Percentiles rank a stretch among this genome's conserved stretches.
Evolutionary conservation across 1,140 invertebrate genomes (phyloP).

Genomic region (Penaeus chinensis): DNA sequence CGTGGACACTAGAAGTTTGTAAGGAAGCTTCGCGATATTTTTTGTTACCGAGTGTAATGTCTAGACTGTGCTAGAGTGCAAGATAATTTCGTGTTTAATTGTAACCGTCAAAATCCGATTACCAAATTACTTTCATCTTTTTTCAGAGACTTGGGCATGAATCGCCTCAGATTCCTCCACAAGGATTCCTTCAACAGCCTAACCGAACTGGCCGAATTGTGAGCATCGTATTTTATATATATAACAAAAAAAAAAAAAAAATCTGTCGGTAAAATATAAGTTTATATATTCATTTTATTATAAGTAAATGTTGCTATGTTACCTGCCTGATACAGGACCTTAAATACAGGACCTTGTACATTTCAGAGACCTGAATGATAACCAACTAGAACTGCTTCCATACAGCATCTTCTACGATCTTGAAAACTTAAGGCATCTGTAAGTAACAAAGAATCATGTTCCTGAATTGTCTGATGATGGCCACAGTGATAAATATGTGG

Average conservation of each 20-base stretch:
- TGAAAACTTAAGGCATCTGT: constrained; percentile 73
- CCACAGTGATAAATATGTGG: too few species aligned
- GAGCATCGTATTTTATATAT: constrained; percentile 65
- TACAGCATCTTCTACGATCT: constrained; percentile 79
- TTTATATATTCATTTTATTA: too few species aligned
- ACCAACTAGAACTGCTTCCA: constrained; percentile 81
- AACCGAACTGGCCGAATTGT: constrained; percentile 76
- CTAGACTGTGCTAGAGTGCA: not conserved
- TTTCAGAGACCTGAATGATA: constrained; percentile 80
- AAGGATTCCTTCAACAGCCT: constrained; percentile 80
- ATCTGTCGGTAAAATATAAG: too few species aligned
- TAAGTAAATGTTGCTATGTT: not conserved
- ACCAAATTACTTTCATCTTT: constrained; percentile 42
- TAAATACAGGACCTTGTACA: constrained; percentile 16
- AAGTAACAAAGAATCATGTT: constrained; percentile 30
- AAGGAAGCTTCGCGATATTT: constrained; percentile 18
- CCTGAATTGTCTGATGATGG: too few species aligned
- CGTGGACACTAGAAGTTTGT: constrained; percentile 51
- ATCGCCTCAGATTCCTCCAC: constrained; percentile 78
- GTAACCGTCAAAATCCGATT: too few species aligned
- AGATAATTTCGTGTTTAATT: not conserved
- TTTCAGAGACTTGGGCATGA: constrained; percentile 81
- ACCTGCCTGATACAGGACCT: not conserved
- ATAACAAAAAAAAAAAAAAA: too few species aligned
- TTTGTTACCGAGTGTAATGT: not conserved